Percentiles rank a stretch among this genome's conserved stretches.
These are phyloP conservation scores for Tiphia femorata DNA, from an alignment of 2,888 invertebrate species.

Conservation along the genomic window DNA sequence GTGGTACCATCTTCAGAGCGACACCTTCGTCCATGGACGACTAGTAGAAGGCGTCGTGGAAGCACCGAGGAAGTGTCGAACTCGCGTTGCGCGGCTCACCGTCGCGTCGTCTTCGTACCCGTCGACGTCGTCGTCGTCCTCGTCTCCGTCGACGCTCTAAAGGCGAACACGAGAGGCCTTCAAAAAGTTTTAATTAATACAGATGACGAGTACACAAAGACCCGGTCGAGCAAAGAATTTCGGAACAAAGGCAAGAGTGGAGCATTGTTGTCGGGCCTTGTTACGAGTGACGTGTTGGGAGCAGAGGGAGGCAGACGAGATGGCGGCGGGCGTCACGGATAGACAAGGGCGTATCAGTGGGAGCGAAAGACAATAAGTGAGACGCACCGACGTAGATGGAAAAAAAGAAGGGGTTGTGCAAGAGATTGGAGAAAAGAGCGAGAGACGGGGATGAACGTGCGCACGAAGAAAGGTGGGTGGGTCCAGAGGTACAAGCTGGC, in stretches of 20 bases:
- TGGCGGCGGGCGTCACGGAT: background rate
- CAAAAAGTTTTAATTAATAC: slow-evolving; percentile 63
- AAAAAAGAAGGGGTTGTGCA: slow-evolving; percentile 22
- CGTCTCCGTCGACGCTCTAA: slow-evolving; percentile 14
- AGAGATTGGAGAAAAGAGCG: slow-evolving; percentile 18
- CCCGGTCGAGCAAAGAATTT: slow-evolving; percentile 51
- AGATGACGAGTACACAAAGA: slow-evolving; percentile 53
- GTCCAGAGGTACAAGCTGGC: slow-evolving; percentile 14
- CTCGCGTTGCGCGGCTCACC: slow-evolving; percentile 5
- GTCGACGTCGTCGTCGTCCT: slow-evolving; percentile 15
- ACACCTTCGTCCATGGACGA: too few relatives aligned
- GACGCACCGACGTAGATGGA: too few relatives aligned
- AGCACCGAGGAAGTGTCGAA: slow-evolving; percentile 13
- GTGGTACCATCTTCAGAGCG: too few relatives aligned
- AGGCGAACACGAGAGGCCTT: slow-evolving; percentile 42
- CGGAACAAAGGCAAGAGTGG: slow-evolving; percentile 52
- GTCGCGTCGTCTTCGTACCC: slow-evolving; percentile 13
- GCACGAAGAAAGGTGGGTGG: slow-evolving; percentile 11
- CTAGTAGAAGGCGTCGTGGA: too few relatives aligned
- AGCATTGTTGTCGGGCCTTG: slow-evolving; percentile 62
- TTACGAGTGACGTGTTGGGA: slow-evolving; percentile 55
- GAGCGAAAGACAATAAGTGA: slow-evolving; percentile 11
- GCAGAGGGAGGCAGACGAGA: slow-evolving; percentile 21
- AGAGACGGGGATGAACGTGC: slow-evolving; percentile 26
- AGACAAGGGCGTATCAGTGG: background rate